Evolutionary conservation across 2,113 vertebrate genomes (phyloP).

Genomic region (Melanerpes aurifrons): DNA sequence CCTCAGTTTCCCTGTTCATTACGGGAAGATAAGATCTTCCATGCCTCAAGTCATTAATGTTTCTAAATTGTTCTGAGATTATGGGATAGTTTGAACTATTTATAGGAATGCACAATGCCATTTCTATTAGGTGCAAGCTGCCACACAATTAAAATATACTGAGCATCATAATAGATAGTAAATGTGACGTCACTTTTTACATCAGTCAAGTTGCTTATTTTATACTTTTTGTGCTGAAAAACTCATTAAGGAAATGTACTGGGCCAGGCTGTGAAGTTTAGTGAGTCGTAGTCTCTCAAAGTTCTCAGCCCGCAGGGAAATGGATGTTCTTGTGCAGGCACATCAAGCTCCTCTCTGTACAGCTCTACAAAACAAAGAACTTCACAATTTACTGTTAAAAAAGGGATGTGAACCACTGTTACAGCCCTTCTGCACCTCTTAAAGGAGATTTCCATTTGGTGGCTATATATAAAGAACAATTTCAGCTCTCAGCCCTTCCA

Average conservation of each 20-base stretch:
- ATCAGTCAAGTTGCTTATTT: slow-evolving; percentile 34
- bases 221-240: slow-evolving; percentile 33
- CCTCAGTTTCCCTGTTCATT: slow-evolving; percentile 12
- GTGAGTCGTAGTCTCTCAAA: neutral
- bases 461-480: neutral
- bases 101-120: neutral
- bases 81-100: slow-evolving; percentile 40
- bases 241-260: slow-evolving; percentile 49
- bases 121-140: slow-evolving; percentile 19
- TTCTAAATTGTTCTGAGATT: slow-evolving; percentile 62
- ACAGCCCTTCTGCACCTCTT: neutral
- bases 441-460: slow-evolving; percentile 9
- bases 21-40: neutral
- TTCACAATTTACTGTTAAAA: neutral
- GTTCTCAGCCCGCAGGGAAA: slow-evolving; percentile 13
- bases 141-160: slow-evolving; percentile 27
- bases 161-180: slow-evolving; percentile 34
- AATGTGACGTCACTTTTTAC: slow-evolving; percentile 36
- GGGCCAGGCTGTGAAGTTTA: slow-evolving; percentile 15
- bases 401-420: neutral
- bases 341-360: neutral
- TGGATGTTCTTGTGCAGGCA: neutral
- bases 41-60: slow-evolving; percentile 40
- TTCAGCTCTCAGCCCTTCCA: neutral
- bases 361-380: neutral